phyloP scores from a whole-genome alignment of 2,888 invertebrate species.

The Oligia latruncula region DNA sequence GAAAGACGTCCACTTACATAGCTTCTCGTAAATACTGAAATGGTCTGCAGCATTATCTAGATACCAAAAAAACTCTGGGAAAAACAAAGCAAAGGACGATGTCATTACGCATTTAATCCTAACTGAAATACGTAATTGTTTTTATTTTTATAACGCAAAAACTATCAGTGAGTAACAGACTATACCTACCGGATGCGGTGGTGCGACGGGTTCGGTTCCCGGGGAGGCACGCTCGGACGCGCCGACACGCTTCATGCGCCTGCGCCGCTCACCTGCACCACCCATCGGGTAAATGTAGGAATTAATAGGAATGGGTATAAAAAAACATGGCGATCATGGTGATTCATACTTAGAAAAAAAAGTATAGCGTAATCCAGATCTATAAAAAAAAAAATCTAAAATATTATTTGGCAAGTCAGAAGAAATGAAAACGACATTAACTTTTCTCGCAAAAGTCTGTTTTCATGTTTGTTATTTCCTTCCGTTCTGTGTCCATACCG shows the following conservation, averaged over 20 bases:
- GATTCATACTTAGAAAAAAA: conserved; percentile 6
- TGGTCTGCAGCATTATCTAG: no score
- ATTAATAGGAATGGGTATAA: conserved; percentile 43
- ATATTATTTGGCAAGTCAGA: not conserved
- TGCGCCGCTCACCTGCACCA: conserved; percentile 61
- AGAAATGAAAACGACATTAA: not conserved
- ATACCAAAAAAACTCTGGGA: not conserved
- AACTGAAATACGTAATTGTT: conserved; percentile 28
- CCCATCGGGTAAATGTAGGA: conserved; percentile 53
- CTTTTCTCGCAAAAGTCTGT: not conserved
- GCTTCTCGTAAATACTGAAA: not conserved
- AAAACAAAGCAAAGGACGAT: conserved; percentile 27
- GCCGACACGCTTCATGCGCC: conserved; percentile 77
- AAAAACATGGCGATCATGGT: not conserved
- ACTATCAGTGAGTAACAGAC: conserved; percentile 64
- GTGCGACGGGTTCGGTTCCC: conserved; percentile 77
- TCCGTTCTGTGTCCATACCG: not conserved
- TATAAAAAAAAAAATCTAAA: not conserved
- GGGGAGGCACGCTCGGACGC: conserved; percentile 81
- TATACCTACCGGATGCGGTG: conserved; percentile 82
- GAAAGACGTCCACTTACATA: no score
- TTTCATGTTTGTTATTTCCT: not conserved
- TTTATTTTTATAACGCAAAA: conserved; percentile 60
- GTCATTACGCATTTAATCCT: conserved; percentile 34
- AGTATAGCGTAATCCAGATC: not conserved